Conservation (phyloP, 2,888 invertebrate genomes). For the Brachyopa scutellaris region DNA sequence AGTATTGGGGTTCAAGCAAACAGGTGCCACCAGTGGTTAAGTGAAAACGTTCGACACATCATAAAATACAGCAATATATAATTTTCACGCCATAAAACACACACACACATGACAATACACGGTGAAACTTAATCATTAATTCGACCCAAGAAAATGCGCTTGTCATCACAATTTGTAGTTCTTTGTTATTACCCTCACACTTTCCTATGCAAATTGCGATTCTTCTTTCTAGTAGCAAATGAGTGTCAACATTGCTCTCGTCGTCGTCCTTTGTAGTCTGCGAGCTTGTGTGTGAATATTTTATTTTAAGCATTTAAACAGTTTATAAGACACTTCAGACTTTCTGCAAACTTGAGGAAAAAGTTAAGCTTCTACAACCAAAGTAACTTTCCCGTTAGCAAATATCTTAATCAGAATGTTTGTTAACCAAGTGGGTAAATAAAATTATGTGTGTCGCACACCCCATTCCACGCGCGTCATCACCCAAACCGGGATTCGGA, state of each 20-base stretch:
- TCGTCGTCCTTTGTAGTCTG: constrained; percentile 14
- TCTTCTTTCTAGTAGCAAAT: not conserved
- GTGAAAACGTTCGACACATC: too few relatives aligned
- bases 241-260: constrained; percentile 15
- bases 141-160: too few relatives aligned
- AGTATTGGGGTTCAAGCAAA: too few relatives aligned
- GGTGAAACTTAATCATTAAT: not conserved
- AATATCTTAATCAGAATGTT: constrained; percentile 37
- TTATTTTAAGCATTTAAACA: constrained; percentile 37
- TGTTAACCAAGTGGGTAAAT: constrained; percentile 18
- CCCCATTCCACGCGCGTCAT: too few relatives aligned
- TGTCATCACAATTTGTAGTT: not conserved
- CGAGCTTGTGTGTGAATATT: constrained; percentile 30
- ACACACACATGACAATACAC: not conserved
- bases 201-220: constrained; percentile 1
- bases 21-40: too few relatives aligned
- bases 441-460: constrained; percentile 8
- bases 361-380: constrained; percentile 3
- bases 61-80: too few relatives aligned
- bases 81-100: too few relatives aligned
- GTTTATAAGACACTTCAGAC: constrained; percentile 35
- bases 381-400: constrained; percentile 10
- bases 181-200: not conserved
- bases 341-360: constrained; percentile 25
- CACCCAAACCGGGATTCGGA: not conserved